Conservation (phyloP, 2,113 vertebrate genomes). For the Myrmecophaga tridactyla region DNA sequence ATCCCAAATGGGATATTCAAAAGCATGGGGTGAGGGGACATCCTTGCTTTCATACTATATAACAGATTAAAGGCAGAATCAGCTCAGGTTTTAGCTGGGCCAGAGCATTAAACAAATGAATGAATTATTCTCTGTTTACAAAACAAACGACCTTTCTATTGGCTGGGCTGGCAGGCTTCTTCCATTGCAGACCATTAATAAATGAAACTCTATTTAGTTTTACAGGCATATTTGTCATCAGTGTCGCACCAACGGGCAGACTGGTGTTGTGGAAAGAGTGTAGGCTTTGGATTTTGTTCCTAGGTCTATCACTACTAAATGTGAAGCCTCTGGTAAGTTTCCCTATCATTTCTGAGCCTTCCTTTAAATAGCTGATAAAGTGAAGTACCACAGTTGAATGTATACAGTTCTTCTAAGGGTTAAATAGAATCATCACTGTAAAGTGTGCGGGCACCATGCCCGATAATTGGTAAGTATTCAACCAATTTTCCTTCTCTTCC, state of each 20-base stretch:
- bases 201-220: slow-evolving; percentile 37
- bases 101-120: slow-evolving; percentile 26
- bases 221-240: neutral
- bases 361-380: neutral
- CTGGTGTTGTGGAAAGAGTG: neutral
- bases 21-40: neutral
- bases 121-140: slow-evolving; percentile 52
- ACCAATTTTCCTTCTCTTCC: slow-evolving; percentile 44
- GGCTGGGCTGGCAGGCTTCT: neutral
- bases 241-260: neutral
- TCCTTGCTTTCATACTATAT: neutral
- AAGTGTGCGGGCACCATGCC: neutral
- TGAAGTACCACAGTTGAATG: neutral
- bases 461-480: slow-evolving; percentile 35
- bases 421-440: slow-evolving; percentile 29
- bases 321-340: neutral
- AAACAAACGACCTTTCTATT: slow-evolving; percentile 24
- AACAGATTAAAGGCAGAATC: slow-evolving; percentile 26
- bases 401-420: neutral
- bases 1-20: neutral
- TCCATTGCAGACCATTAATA: slow-evolving; percentile 5
- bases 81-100: neutral
- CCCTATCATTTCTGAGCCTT: neutral
- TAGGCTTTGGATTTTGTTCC: neutral
- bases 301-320: neutral